Base-by-base conservation (phyloP, 2,797 vertebrate species). In the Phoeniculus purpureus region DNA sequence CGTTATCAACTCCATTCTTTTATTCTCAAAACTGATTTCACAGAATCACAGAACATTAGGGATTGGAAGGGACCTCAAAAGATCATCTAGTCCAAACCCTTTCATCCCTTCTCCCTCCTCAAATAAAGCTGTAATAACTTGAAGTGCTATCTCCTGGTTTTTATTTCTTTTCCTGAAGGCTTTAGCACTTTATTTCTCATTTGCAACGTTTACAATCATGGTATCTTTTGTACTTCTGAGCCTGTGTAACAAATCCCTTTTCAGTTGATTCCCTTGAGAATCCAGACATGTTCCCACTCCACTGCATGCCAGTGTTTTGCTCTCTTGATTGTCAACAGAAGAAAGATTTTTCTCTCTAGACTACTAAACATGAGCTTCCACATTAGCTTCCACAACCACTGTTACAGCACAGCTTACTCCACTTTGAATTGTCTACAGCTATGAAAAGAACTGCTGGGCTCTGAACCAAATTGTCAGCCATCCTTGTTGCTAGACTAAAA, bases 381-480 rank as follows among this genome's bases (percentile, higher is more conserved):
- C 83, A 81, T 52, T 4, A 73, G 74, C 52, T 91, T 81, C 66
- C n/a, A 90, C 62, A 92, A 17, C 21, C 40, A 56, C 37, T 7
- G 50, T 15, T 32, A 9, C 71, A 88, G 56, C 40, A 90, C 79
- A 90, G 29, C 43, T 79, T 15, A 79, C 32, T 66, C 17, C 19
- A n/a, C 80, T 87, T 75, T 90, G 70, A 83, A 81, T 43, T 26
- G 87, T 25, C 73, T 62, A 6, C 16, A 51, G 80, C 79, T 74
- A 43, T 73, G 64, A 89, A 92, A 92, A 67, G 64, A 45, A 90
- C 34, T 17, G 61, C 85, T 91, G 80, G 80, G 89, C 83, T 85
- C 82, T 70, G 74, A 51, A 71, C 80, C 80, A 89, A 80, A 40
- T 1, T 45, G 23, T 32, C 73, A 79, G 52, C 59, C 73, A 54